Base-by-base conservation (phyloP, 1,140 invertebrate genomes). In the Caenorhabditis brenneri region DNA sequence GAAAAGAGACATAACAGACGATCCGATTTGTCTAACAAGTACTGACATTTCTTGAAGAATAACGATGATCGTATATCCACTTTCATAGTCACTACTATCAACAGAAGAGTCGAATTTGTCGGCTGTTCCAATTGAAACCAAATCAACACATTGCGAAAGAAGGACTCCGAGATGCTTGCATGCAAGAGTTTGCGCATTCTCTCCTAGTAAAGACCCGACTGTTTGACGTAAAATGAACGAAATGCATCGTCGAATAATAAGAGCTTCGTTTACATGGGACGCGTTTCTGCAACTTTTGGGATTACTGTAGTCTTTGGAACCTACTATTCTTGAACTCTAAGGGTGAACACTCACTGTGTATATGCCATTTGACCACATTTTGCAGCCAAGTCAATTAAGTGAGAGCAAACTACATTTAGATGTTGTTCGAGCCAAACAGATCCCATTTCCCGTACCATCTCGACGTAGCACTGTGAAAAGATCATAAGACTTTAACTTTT, bases 211-310 rank as follows among this genome's bases (percentile, higher is more conserved):
- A 90, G 95, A 95, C 7, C 97, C 97, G 42, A 99, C 93, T 2
- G 96, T 94, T 82, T 95, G 94, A 48, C 84, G 53, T 53, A 99
- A 92, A 88, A 99, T 97, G 91, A 97, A 99, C 89, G 95, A 95
- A 58, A 99, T 95, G 91, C 97, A 99, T 92, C 98, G 97, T 85
- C 97, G 93, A 0, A 96, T 97, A 91, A 98, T 98, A 4, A 99
- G 96, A 39, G 96, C 96, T 92, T 99, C 97, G 7, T 98, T 95
- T 7, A 79, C 22, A 90, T 99, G 97, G 0, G 96, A 96, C 15
- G 95, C 95, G 51, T 82, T 84, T 33, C 87, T 88, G 82, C 31
- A 85, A 84, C 31, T 53, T 24, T 46, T 78, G 0, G 22, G 10
- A 6, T 65, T 79, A 36, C 86, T 69, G 19, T 15, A 6, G 19